Base-by-base conservation (phyloP, 2,797 vertebrate genomes). In the Buceros bicornis region DNA sequence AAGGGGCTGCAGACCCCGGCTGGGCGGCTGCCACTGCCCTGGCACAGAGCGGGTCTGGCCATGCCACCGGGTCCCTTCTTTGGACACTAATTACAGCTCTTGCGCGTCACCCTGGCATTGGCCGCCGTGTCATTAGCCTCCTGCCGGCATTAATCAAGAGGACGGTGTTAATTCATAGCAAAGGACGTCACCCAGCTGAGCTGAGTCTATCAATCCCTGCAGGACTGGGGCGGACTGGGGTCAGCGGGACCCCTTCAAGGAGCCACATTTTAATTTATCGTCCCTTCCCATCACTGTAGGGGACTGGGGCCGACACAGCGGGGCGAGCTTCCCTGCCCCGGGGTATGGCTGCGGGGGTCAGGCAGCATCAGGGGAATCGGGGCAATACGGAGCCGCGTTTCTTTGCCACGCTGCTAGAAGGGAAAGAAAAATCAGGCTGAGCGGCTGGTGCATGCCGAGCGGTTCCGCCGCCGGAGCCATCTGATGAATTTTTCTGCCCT, bases 1-100 rank as follows among this genome's bases (percentile, higher is more conserved):
- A 83, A 80, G 3, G 11, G 2, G 20, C 6, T 0, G 20, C 40
- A 76, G 64, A 20, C 6, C 24, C 56, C 0, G 0, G 20, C n/a
- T 19, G 42, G 54, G 1, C n/a, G 10, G 53, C 40, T 71, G 43
- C 64, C 19, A 1, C 29, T 2, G 1, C 48, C n/a, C 25, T 12
- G 12, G 37, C 37, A 40, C 37, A 40, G 37, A 40, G 37, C 37
- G 12, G 37, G 37, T 40, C 37, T 40, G 37, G 37, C 37, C 37
- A 12, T 40, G 37, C 37, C 37, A 40, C 37, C 37, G 37, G 37
- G 37, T 40, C 61, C 8, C 40, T 51, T 31, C 51, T 48, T 35
- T 15, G 25, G 80, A 17, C 4, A 2, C 9, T 15, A 17, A 77
- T 90, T 66, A 58, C 76, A 94, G 53, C 22, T 37, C 11, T 45